Percentiles rank a stretch among this genome's conserved stretches.
Evolutionary conservation across 2,797 vertebrate genomes (phyloP).

Genomic region (Sebastiscus albofasciatus): DNA sequence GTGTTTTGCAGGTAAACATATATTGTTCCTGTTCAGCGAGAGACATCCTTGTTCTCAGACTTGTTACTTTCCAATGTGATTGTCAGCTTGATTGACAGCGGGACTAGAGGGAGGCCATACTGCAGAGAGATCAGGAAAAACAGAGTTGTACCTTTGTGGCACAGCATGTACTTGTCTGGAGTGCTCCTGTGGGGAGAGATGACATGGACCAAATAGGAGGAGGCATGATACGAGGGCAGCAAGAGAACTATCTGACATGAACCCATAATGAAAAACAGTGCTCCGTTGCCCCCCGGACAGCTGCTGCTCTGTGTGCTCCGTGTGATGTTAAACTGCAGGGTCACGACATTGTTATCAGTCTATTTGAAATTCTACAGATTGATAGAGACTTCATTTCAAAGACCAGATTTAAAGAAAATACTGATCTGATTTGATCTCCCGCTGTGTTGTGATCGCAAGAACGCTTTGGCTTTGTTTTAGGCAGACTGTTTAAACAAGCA

Average conservation of each 20-base stretch:
- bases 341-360: background rate
- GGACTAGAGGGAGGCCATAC: background rate
- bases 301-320: background rate
- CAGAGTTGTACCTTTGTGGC: background rate
- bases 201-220: background rate
- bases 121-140: background rate
- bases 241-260: slow-evolving; percentile 1
- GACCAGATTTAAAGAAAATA: background rate
- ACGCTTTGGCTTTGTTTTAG: background rate
- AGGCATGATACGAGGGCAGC: background rate
- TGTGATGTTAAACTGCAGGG: background rate
- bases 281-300: background rate
- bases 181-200: background rate
- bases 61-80: background rate
- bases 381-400: background rate
- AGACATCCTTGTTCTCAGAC: background rate
- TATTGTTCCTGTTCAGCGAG: background rate
- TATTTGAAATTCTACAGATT: slow-evolving; percentile 9
- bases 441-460: background rate
- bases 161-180: background rate
- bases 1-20: background rate
- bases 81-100: background rate
- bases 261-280: background rate
- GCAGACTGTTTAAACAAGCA: background rate
- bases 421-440: background rate